Conservation (phyloP, 2,113 vertebrate species). For the Dipodomys stephensi region DNA sequence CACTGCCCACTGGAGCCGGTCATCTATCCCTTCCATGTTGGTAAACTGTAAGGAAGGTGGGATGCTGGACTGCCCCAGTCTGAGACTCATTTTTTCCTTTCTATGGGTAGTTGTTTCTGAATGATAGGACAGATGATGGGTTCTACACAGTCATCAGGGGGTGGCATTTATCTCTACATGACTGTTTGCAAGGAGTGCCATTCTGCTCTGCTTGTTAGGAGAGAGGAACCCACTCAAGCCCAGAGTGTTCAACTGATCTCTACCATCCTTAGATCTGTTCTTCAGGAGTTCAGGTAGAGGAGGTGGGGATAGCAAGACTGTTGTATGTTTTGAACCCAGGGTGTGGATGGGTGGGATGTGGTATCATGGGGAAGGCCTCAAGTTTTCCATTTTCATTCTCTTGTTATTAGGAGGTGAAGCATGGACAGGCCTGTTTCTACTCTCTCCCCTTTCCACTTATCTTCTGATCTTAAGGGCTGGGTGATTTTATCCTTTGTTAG, state of each 20-base stretch:
- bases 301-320: neutral
- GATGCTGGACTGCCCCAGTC: neutral
- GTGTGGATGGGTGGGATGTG: neutral
- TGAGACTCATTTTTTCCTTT: slow-evolving; percentile 18
- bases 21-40: neutral
- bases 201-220: slow-evolving; percentile 53
- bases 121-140: slow-evolving; percentile 42
- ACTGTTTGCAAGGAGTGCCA: slow-evolving; percentile 57
- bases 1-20: slow-evolving; percentile 52
- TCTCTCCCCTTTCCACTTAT: neutral
- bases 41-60: neutral
- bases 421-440: neutral
- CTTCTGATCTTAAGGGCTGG: neutral
- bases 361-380: slow-evolving; percentile 5
- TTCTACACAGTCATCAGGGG: slow-evolving; percentile 12
- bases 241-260: slow-evolving; percentile 48
- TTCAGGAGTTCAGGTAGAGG: neutral
- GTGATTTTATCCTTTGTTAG: slow-evolving; percentile 44
- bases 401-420: slow-evolving; percentile 26
- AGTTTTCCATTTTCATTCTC: slow-evolving; percentile 46
- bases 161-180: slow-evolving; percentile 63
- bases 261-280: slow-evolving; percentile 38
- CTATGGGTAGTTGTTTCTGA: slow-evolving; percentile 36
- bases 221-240: slow-evolving; percentile 67
- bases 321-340: slow-evolving; percentile 13